phyloP scores from a whole-genome alignment of 2,888 invertebrate species.

The Epistrophe grossulariae region DNA sequence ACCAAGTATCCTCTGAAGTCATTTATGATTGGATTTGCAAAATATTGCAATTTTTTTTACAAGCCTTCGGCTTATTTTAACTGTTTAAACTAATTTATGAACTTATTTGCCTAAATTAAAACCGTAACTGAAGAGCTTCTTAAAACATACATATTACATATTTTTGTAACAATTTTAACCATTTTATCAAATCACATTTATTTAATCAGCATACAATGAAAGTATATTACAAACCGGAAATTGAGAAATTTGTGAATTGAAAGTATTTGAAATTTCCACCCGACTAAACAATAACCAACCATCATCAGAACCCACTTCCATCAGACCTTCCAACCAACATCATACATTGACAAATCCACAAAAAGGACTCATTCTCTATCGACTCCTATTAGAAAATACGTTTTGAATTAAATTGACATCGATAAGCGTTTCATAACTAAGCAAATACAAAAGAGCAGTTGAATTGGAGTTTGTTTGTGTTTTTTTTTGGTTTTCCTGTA shows the following conservation, averaged over 20 bases:
- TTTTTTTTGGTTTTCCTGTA: conserved; percentile 9
- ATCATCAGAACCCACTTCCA: too few relatives aligned
- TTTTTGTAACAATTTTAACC: background rate
- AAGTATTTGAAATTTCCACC: conserved; percentile 77
- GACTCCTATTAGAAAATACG: conserved; percentile 45
- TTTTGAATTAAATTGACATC: conserved; percentile 58
- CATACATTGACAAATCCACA: conserved; percentile 32
- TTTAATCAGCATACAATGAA: conserved; percentile 13
- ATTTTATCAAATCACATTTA: conserved; percentile 1
- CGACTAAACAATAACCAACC: conserved; percentile 19
- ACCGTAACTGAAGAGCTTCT: too few relatives aligned
- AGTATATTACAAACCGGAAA: conserved; percentile 73
- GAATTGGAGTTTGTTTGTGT: conserved; percentile 44
- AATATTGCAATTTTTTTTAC: too few relatives aligned
- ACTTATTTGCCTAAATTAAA: too few relatives aligned
- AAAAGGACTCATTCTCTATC: conserved; percentile 33
- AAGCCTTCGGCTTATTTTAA: too few relatives aligned
- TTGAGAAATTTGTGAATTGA: conserved; percentile 78
- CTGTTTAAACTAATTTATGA: too few relatives aligned
- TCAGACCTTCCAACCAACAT: background rate
- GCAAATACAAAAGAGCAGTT: conserved; percentile 18
- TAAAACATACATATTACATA: too few relatives aligned
- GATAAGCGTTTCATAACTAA: conserved; percentile 48
- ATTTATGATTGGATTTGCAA: too few relatives aligned
- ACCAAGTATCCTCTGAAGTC: too few relatives aligned